Evolutionary conservation across 2,888 invertebrate species (phyloP), one percentile per base, ranked within the genome.

Genomic region (Fragum fragum): DNA sequence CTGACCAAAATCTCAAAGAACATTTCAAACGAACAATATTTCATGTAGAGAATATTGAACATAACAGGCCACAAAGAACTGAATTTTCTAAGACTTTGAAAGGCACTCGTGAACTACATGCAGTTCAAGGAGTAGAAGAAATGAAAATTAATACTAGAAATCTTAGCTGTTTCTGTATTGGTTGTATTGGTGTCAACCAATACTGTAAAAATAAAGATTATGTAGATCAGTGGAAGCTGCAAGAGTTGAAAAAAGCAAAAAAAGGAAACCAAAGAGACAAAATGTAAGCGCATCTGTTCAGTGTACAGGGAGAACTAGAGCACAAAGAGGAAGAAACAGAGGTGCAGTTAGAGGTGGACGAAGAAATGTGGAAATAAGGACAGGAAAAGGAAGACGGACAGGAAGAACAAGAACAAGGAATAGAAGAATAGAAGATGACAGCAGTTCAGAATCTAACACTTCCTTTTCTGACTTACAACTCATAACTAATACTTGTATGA

Each of bases 11-110:
- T 29, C 55, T 66, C 16, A 59, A n/a, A n/a, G n/a, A n/a, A 29
- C 76, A 80, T 57, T 76, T 63, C 53, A 80, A 76, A 47, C 70
- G 80, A 52, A 72, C 76, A 76, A 57, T 73, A 52, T 66, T 76
- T 57, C 53, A 68, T 71, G 57, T 71, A 9, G 21, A 18, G 2
- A 36, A 61, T 39, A 79, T 71, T 29, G 29, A 61, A 1, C 61
- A 70, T 47, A 66, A 79, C 29, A 36, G 70, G 68, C 71, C 74
- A 75, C 53, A 75, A 52, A 28, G 55, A 75, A 47, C 52, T 39
- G 68, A 75, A n/a, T 16, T 28, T 66, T 36, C 18, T 2, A 79
- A 74, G 59, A 74, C 73, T 39, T 63, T 79, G 61, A 75, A 71
- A 66, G 74, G 70, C 16, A 79, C 79, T 53, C 69, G 63, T n/a